Conservation (phyloP, 2,888 invertebrate species). For the Drosophila macrospina region DNA sequence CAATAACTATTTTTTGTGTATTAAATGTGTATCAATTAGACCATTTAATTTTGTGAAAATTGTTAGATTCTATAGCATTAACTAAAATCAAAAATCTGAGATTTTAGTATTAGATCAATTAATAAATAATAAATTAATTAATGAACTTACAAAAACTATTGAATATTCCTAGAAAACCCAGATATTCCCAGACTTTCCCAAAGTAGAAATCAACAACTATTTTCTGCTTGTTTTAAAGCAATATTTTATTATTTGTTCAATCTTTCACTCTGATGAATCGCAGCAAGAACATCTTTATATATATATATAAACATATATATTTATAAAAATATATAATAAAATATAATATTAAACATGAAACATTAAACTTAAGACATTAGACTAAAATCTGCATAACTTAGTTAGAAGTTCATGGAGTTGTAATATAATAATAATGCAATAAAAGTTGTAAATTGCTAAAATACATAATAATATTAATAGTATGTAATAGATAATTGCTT, state of each 20-base stretch:
- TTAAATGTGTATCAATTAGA: no score
- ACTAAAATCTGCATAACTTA: conserved; percentile 73
- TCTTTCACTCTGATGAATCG: conserved; percentile 28
- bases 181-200: not conserved
- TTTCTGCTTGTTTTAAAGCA: conserved; percentile 48
- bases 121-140: no score
- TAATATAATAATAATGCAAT: conserved; percentile 34
- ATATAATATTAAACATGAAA: conserved; percentile 28
- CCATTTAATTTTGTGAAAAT: no score
- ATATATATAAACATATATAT: not conserved
- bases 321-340: conserved; percentile 11
- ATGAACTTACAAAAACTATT: no score
- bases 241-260: conserved; percentile 52
- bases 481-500: conserved; percentile 39
- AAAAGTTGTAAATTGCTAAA: conserved; percentile 40
- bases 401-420: conserved; percentile 29
- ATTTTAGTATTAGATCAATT: no score
- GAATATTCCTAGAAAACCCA: no score
- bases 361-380: conserved; percentile 48
- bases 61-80: no score
- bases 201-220: not conserved
- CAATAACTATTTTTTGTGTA: conserved; percentile 19
- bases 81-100: no score
- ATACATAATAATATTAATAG: conserved; percentile 57
- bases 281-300: conserved; percentile 18